Evolutionary conservation across 2,113 vertebrate genomes (phyloP), one percentile per base, ranked within the genome.

Genomic region (Pao palembangensis): DNA sequence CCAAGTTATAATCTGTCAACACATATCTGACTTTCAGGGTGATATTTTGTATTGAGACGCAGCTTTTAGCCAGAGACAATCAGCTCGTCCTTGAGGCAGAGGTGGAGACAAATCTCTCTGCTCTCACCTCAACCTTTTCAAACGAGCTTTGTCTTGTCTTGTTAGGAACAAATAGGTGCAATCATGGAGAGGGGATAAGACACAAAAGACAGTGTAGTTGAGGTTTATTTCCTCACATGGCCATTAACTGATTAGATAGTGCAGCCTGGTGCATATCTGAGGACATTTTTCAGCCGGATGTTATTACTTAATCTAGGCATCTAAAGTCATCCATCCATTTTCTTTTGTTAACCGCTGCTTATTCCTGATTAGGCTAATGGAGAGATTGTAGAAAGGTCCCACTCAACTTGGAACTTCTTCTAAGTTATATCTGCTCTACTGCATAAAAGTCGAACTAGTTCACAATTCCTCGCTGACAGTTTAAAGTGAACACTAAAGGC

Each of bases 1-100:
- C 62, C 69, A 51, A 76, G 84, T 85, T 82, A 64, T 63, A 84
- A 78, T 85, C 78, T 84, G 82, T 87, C 85, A 87, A 64, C 76
- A 64, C 17, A 12, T 50, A 14, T 58, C 69, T 78, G 71, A 84
- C 80, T 71, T 66, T 68, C 67, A 19, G 60, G 46, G 49, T 64
- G 76, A 78, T 51, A 56, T 38, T 71, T 65, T 65, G 74, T 64
- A 50, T 28, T 58, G 76, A 75, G 75, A 75, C 19, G 51, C 53
- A 58, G 80, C 77, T 70, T 72, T 74, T 43, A 83, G 75, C 64
- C 56, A 31, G 46, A 79, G 64, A 82, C 77, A 80, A 79, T 81
- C 69, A 78, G 68, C 75, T 79, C 1, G 77, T 82, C 82, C 81
- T 85, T 85, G 71, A 67, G 72, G 69, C 61, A 63, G 31, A 50